Base-by-base conservation (phyloP, 2,797 vertebrate species). In the Propithecus perrieri region DNA sequence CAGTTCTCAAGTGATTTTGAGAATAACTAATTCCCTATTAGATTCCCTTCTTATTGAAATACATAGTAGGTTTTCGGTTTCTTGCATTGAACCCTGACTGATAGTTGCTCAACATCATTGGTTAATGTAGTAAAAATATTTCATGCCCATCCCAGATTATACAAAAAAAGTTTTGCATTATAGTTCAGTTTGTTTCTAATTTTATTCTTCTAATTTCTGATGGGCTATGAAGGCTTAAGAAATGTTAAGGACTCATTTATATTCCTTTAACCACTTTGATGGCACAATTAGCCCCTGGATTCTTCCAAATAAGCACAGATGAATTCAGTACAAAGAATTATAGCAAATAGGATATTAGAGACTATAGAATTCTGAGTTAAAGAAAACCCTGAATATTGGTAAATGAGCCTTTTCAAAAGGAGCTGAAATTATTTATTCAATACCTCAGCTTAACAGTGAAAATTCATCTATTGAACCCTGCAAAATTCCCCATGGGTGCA, bases 251-350 rank as follows among this genome's bases (percentile, higher is more conserved):
- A 95, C 14, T 83, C 53, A 85, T 30, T 15, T 28, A 10, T 93
- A 80, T 65, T n/a, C 50, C 24, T 86, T 91, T 28, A 91, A 15
- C 35, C 17, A 89, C 53, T 89, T 80, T 53, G 43, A 43, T 75
- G 13, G 20, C 4, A 78, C n/a, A 92, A 10, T 78, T 78, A 90
- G 22, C 15, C 7, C 13, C 7, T 81, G 26, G 15, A 35, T 84
- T 76, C 72, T 96, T 95, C 41, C 89, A 50, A 94, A 83, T 17
- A 90, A 96, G 14, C 46, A 33, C 22, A 43, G 72, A 74, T 2
- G 57, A 28, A 67, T 79, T 75, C n/a, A 95, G 46, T 33, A 63
- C 15, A 94, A 78, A 93, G 48, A 75, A 84, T 79, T 84, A 89
- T 0, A 96, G 24, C 26, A 81, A 92, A 72, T 46, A 57, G 30